Conservation (phyloP, 1,140 invertebrate species). For the Sycophila sp. region DNA sequence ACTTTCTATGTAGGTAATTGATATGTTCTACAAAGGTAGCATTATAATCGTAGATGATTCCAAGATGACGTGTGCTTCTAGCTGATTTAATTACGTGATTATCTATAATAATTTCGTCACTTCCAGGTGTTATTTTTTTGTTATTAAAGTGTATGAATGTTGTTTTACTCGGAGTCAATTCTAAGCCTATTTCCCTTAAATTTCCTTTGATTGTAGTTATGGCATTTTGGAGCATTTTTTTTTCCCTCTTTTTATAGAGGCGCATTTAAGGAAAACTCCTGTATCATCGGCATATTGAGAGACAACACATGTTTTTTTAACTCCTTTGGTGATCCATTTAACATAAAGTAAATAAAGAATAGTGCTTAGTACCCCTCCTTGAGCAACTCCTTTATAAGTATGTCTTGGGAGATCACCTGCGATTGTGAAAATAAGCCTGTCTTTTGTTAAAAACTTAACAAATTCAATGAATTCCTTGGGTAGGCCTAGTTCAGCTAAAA, state of each 20-base stretch:
- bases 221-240: neutral
- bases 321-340: neutral
- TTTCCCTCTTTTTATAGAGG: neutral
- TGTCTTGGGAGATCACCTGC: neutral
- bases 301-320: neutral
- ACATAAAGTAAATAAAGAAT: constrained; percentile 3
- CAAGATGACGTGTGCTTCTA: constrained; percentile 13
- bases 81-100: constrained; percentile 14
- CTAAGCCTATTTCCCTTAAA: neutral
- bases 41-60: constrained; percentile 29
- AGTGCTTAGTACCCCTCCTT: neutral
- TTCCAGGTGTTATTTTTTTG: neutral
- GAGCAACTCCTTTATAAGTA: neutral
- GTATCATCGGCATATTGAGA: constrained; percentile 10
- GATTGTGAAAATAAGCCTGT: neutral
- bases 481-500: neutral
- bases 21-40: constrained; percentile 31
- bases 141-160: constrained; percentile 2
- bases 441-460: constrained; percentile 10
- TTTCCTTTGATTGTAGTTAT: neutral
- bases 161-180: neutral
- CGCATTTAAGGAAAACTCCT: neutral
- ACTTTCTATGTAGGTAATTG: neutral
- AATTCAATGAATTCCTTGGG: constrained; percentile 11
- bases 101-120: neutral